These are phyloP conservation scores for Masnerella sp. DNA, from an alignment of 2,888 invertebrate species.

Conservation along the genomic window DNA sequence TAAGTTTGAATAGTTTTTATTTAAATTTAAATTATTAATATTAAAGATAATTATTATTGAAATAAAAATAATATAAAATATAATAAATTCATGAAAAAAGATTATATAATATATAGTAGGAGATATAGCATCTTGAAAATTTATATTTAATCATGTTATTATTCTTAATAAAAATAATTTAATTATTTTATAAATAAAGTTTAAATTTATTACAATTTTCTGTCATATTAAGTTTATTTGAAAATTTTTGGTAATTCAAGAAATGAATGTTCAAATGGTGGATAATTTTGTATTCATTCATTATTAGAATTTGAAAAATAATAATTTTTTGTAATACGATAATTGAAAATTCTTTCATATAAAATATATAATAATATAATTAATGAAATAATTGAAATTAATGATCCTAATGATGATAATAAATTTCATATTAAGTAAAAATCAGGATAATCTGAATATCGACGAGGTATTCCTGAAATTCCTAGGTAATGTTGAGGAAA, in stretches of 20 bases:
- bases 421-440: slow-evolving; percentile 83
- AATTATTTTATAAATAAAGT: slow-evolving; percentile 82
- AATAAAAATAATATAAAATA: slow-evolving; percentile 82
- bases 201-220: slow-evolving; percentile 83
- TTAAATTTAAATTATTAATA: slow-evolving; percentile 80
- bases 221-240: slow-evolving; percentile 79
- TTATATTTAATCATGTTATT: slow-evolving; percentile 40
- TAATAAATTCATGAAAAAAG: slow-evolving; percentile 82
- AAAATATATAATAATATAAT: slow-evolving; percentile 82
- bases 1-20: slow-evolving; percentile 80
- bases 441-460: slow-evolving; percentile 87
- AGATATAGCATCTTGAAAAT: slow-evolving; percentile 81
- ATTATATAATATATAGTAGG: slow-evolving; percentile 84
- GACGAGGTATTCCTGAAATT: slow-evolving; percentile 85
- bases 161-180: slow-evolving; percentile 81
- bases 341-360: slow-evolving; percentile 81
- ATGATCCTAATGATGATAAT: slow-evolving; percentile 83
- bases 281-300: slow-evolving; percentile 46
- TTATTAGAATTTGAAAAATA: slow-evolving; percentile 80
- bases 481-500: slow-evolving; percentile 89
- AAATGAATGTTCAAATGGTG: slow-evolving; percentile 49
- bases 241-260: slow-evolving; percentile 49
- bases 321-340: slow-evolving; percentile 77
- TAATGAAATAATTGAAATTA: slow-evolving; percentile 81
- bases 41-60: slow-evolving; percentile 81